Conservation (phyloP, 2,113 vertebrate species). For the Microtus pennsylvanicus region DNA sequence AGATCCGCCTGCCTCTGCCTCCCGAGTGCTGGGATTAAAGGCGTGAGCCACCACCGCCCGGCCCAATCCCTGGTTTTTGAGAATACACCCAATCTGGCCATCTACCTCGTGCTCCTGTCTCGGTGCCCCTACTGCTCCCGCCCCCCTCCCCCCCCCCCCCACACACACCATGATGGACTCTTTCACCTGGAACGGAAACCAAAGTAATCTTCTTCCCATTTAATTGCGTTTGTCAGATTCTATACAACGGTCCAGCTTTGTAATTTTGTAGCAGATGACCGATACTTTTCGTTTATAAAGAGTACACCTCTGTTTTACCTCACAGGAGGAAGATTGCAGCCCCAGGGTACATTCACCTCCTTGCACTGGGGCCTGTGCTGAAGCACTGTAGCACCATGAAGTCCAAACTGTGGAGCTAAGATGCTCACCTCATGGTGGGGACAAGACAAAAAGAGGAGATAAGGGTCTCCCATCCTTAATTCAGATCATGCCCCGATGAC, state of each 20-base stretch:
- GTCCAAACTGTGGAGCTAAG: background rate
- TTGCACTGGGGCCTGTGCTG: background rate
- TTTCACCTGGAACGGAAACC: background rate
- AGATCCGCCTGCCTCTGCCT: too few relatives aligned
- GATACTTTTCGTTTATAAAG: background rate
- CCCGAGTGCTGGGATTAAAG: too few relatives aligned
- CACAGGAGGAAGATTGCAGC: background rate
- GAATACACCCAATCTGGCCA: background rate
- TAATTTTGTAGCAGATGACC: background rate
- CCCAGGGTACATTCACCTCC: background rate
- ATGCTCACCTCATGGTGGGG: background rate
- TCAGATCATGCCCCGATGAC: background rate
- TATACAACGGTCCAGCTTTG: background rate
- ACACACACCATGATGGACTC: background rate
- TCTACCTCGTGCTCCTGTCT: background rate
- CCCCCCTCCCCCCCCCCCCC: rapidly evolving
- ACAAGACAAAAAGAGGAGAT: background rate
- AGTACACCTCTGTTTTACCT: background rate
- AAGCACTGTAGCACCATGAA: too few relatives aligned
- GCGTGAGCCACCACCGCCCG: too few relatives aligned
- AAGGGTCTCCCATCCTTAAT: background rate
- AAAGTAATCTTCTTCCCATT: background rate
- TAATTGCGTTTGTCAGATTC: background rate
- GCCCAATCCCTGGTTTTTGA: background rate
- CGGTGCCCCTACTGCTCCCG: background rate